Percentiles rank a stretch among this genome's conserved stretches.
These are phyloP conservation scores for Synergus laeviventris DNA, from an alignment of 2,888 invertebrate genomes.

Conservation along the genomic window DNA sequence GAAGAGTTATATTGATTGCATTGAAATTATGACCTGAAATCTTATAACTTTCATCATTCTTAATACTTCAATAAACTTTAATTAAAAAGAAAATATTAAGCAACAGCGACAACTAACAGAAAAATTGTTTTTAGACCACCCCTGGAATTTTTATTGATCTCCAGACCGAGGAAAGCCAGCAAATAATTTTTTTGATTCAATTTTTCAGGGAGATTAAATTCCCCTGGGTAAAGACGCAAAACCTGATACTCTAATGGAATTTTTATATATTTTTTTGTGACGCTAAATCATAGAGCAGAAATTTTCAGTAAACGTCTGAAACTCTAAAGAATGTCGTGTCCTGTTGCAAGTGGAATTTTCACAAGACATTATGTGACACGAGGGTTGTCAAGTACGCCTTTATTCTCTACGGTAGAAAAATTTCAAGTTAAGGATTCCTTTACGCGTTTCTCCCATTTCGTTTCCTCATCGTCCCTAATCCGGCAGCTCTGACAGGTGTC, in stretches of 20 bases:
- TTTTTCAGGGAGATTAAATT: conserved; percentile 22
- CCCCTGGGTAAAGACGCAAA: neutral
- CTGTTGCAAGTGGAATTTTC: conserved; percentile 19
- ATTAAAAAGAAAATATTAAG: neutral
- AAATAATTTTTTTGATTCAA: conserved; percentile 6
- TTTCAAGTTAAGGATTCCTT: conserved; percentile 30
- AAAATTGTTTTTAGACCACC: neutral
- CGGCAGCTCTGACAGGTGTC: conserved; percentile 52
- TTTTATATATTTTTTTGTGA: neutral
- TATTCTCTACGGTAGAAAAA: conserved; percentile 8
- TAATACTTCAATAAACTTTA: no score
- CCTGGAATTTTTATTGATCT: neutral
- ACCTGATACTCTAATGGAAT: conserved; percentile 15
- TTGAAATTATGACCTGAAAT: no score
- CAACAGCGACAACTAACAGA: neutral
- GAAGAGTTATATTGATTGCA: no score
- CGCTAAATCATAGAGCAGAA: conserved; percentile 3
- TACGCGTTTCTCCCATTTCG: conserved; percentile 10
- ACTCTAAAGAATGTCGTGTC: neutral
- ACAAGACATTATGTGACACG: conserved; percentile 29
- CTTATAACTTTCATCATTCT: no score
- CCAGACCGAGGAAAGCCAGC: neutral
- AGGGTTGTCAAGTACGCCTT: conserved; percentile 21
- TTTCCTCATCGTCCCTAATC: conserved; percentile 36
- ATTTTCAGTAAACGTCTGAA: neutral